These are phyloP conservation scores for Myathropa florea DNA, from an alignment of 2,888 invertebrate species.

Conservation along the genomic window DNA sequence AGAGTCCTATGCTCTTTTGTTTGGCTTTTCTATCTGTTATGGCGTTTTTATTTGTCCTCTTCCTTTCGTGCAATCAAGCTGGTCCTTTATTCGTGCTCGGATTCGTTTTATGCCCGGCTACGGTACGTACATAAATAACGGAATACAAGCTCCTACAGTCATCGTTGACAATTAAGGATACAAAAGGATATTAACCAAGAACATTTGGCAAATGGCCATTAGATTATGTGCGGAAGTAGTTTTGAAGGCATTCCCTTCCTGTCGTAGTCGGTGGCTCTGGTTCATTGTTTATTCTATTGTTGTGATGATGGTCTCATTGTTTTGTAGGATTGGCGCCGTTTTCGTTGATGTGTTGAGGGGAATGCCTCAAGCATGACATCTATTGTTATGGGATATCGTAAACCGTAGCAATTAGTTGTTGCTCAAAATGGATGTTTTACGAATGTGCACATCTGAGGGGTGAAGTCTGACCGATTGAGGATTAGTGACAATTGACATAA, in stretches of 20 bases:
- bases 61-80: conserved; percentile 4
- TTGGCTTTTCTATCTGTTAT: conserved; percentile 7
- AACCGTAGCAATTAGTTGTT: background rate
- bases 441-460: background rate
- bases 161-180: conserved; percentile 38
- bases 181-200: conserved; percentile 43
- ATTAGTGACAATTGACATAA: background rate
- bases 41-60: background rate
- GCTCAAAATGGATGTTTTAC: background rate
- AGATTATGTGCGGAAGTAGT: conserved; percentile 34
- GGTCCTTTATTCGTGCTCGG: background rate
- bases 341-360: background rate
- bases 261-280: background rate
- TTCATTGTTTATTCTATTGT: conserved; percentile 6
- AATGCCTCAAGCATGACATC: background rate
- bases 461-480: background rate
- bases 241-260: conserved; percentile 7
- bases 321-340: background rate
- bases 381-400: background rate
- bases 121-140: conserved; percentile 9
- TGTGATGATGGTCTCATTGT: conserved; percentile 22
- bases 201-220: conserved; percentile 46
- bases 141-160: conserved; percentile 24
- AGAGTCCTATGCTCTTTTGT: conserved; percentile 15
- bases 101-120: background rate